Evolutionary conservation across 1,140 invertebrate genomes (phyloP), one percentile per base, ranked within the genome.

Genomic region (Lysiphlebus fabarum): DNA sequence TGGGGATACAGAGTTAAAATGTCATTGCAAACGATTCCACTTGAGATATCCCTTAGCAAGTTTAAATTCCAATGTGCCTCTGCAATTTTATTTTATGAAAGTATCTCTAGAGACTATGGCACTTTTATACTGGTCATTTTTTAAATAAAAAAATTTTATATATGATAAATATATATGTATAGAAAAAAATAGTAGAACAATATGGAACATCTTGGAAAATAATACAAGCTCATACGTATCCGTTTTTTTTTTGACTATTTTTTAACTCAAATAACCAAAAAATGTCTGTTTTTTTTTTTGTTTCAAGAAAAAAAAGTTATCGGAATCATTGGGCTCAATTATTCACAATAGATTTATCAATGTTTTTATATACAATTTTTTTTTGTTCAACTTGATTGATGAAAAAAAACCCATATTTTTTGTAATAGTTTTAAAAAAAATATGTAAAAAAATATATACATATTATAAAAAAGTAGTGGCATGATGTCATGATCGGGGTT

Each of bases 11-110:
- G 47, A 49, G 47, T 49, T 49, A 49, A 49, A 49, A 49, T 49
- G 47, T 33, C 47, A 26, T 49, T 49, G 47, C 26, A 33, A 49
- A 49, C 65, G 65, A 67, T 67, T 65, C 56, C 34, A 14, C 38
- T 33, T 11, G 9, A 11, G 6, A 26, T 36, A 3, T 11, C 26
- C 33, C 5, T 38, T 44, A 17, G 26, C 34, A 56, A 12, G 53
- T 43, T 56, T 40, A 45, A 56, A 56, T 56, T 44, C 42, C 34
- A 38, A n/a, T 43, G 41, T 38, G 33, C 38, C 26, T 43, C 14
- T 55, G 53, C 41, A 55, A 56, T 43, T 36, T 56, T 17, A 56
- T 43, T 36, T 56, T 17, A 43, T 26, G 43, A 47, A 49, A 49
- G 45, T 45, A 34, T 37, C 43, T n/a, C 41, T 9, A 6, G 34